Evolutionary conservation across 2,797 vertebrate species (phyloP).

Genomic region (Poeciliopsis presidionis): DNA sequence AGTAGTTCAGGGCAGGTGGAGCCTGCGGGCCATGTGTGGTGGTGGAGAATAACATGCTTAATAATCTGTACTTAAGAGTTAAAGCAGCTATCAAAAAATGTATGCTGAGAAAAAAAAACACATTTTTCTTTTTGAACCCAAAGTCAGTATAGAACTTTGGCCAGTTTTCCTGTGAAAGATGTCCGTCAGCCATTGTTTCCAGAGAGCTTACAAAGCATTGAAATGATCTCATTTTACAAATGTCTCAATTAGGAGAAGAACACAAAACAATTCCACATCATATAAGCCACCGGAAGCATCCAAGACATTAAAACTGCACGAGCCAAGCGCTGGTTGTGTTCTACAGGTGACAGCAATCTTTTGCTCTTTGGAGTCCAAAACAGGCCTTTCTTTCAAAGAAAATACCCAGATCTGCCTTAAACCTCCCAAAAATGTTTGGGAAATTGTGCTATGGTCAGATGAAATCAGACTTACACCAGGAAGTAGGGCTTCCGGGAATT

Average conservation of each 20-base stretch:
- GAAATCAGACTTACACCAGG: too few relatives aligned
- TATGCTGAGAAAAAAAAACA: background rate
- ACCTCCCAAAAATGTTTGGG: background rate
- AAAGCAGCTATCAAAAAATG: background rate
- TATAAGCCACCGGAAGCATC: background rate
- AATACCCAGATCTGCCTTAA: background rate
- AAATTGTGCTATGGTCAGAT: background rate
- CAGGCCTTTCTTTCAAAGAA: background rate
- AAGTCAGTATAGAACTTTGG: background rate
- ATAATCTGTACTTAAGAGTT: slow-evolving; percentile 21
- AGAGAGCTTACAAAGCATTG: background rate
- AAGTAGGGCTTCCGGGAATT: background rate
- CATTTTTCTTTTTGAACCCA: background rate
- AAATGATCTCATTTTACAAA: background rate
- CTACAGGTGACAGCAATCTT: background rate
- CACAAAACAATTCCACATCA: background rate
- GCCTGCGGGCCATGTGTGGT: slow-evolving; percentile 37
- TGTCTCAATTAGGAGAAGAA: background rate
- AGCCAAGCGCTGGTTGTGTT: background rate
- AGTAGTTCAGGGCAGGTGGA: slow-evolving; percentile 60
- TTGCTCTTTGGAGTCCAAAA: background rate
- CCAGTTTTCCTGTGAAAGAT: background rate
- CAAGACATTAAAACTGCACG: background rate
- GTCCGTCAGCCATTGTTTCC: background rate
- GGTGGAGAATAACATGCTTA: slow-evolving; percentile 47